Evolutionary conservation across 2,888 invertebrate species (phyloP).

Genomic region (Tethea ocularis): DNA sequence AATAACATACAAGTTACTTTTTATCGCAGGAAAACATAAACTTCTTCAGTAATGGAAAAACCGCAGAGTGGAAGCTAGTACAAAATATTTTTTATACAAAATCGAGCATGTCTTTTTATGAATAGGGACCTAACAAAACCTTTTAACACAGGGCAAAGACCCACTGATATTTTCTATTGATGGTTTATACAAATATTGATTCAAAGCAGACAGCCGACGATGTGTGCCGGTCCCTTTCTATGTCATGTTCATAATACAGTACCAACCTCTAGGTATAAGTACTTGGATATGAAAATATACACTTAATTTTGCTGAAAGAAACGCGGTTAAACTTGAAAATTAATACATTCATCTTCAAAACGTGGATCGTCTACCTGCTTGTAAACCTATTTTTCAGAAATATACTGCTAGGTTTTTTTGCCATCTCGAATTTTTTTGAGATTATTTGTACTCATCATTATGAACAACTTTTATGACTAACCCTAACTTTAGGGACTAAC

Average conservation of each 20-base stretch:
- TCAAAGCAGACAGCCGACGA: background rate
- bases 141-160: background rate
- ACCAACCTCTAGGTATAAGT: background rate
- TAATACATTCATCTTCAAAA: background rate
- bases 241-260: background rate
- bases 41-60: no score
- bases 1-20: no score
- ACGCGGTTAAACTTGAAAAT: background rate
- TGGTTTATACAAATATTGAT: background rate
- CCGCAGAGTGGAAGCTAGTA: no score
- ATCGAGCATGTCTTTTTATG: background rate
- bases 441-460: no score
- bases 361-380: no score
- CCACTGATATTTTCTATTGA: background rate
- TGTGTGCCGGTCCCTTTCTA: background rate
- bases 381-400: no score
- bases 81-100: no score
- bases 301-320: background rate
- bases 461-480: no score
- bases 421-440: no score
- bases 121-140: background rate
- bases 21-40: no score
- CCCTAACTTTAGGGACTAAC: no score
- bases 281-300: background rate
- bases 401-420: no score